Evolutionary conservation across 2,797 vertebrate species (phyloP), one percentile per base, ranked within the genome.

Genomic region (Sphenopsis melanotis): DNA sequence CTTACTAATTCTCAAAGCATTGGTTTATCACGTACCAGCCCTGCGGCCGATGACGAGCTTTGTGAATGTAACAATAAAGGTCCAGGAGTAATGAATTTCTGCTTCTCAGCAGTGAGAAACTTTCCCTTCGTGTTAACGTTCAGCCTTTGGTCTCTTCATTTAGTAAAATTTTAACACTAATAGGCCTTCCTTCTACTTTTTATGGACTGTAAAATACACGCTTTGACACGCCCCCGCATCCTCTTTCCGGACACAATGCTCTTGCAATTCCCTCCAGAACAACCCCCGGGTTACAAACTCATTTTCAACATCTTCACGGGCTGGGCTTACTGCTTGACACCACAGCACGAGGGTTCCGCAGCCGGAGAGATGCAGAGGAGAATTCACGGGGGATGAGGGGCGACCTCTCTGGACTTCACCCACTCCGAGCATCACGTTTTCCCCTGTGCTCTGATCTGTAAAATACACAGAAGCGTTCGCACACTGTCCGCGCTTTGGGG

Each of bases 311-410:
- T 3, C 46, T 36, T 18, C 29, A 10, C 3, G 11, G 49, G 49
- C 2, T 3, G 9, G 44, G 15, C 32, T 30, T 27, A 19, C 26
- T 2, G 21, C 37, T 15, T 3, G 24, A 17, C 64, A n/a, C 22
- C 15, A 4, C 17, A 9, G 15, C 29, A 3, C 0, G 3, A 0
- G 8, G 4, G 20, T 4, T 24, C 27, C 2, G 3, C 39, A 8
- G 24, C 26, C 18, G 13, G 29, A 14, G 70, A 16, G n/a, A 17
- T 2, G 44, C 50, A 16, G 8, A 44, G 24, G 13, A 26, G 37
- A 19, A 4, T 36, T 15, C 11, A 1, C 1, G 15, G 6, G 21
- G 34, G 5, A 7, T 0, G 22, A 29, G 37, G 11, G 1, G 3
- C 2, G 20, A 2, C 17, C 24, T 11, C 47, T 17, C 21, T 1